Conservation (phyloP, 2,888 invertebrate genomes). For the Eretmocerus hayati region DNA sequence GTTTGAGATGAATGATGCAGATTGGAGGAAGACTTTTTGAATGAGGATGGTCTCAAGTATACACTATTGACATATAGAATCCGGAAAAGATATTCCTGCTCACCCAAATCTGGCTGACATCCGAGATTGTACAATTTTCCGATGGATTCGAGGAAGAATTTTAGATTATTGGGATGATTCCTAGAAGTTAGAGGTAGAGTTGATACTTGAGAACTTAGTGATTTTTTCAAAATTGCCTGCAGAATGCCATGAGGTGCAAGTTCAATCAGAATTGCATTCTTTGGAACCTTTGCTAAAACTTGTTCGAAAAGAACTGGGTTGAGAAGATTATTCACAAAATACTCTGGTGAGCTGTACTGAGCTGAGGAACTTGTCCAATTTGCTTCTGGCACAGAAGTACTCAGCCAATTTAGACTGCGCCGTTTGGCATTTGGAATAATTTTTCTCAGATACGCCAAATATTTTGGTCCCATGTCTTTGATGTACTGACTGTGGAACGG, state of each 20-base stretch:
- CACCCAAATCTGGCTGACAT: slow-evolving; percentile 46
- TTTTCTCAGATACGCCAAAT: slow-evolving; percentile 3
- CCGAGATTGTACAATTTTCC: slow-evolving; percentile 52
- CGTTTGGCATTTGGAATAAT: slow-evolving; percentile 17
- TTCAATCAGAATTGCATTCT: slow-evolving; percentile 60
- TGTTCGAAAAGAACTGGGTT: slow-evolving; percentile 14
- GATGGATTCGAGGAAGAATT: slow-evolving; percentile 43
- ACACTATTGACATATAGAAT: neutral
- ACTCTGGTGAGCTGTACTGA: slow-evolving; percentile 10
- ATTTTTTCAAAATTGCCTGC: slow-evolving; percentile 60
- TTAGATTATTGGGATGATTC: slow-evolving; percentile 48
- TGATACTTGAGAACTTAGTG: slow-evolving; percentile 50
- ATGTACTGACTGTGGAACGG: slow-evolving; percentile 18
- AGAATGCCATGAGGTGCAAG: slow-evolving; percentile 65
- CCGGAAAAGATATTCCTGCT: too few species aligned
- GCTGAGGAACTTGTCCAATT: slow-evolving; percentile 7
- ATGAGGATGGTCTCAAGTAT: neutral
- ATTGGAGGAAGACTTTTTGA: too few species aligned
- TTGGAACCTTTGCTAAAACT: slow-evolving; percentile 52
- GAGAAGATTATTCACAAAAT: slow-evolving; percentile 15
- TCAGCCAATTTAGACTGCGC: slow-evolving; percentile 16
- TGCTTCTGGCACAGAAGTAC: slow-evolving; percentile 11
- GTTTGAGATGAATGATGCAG: neutral
- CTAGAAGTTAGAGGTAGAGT: slow-evolving; percentile 58
- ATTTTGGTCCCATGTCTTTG: slow-evolving; percentile 3